phyloP scores from a whole-genome alignment of 2,888 invertebrate genomes.

The Andrena minutula region DNA sequence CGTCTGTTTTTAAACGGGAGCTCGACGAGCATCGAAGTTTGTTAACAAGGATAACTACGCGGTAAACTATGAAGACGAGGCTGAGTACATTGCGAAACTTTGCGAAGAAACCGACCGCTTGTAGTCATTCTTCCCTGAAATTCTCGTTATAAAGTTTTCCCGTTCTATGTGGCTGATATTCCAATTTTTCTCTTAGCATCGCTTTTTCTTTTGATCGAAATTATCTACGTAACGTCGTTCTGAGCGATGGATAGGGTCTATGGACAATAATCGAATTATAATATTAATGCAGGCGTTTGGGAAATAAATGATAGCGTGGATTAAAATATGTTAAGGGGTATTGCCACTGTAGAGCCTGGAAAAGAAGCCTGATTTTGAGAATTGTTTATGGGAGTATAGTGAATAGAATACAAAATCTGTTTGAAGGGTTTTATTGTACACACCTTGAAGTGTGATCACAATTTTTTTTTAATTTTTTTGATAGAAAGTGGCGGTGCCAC shows the following conservation, averaged over 20 bases:
- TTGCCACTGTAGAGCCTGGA: too few relatives aligned
- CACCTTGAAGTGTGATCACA: too few relatives aligned
- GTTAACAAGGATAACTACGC: conserved; percentile 65
- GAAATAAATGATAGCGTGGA: not conserved
- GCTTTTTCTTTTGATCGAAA: not conserved
- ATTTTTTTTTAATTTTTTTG: too few relatives aligned
- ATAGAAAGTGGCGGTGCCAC: too few relatives aligned
- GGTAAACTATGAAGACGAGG: conserved; percentile 57
- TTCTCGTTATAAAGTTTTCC: conserved; percentile 70
- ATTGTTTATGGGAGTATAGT: too few relatives aligned
- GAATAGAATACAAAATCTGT: too few relatives aligned
- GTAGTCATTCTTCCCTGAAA: conserved; percentile 64
- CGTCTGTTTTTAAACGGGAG: conserved; percentile 32
- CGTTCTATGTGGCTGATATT: conserved; percentile 52
- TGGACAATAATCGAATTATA: not conserved
- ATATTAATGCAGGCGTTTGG: not conserved
- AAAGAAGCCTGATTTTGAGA: too few relatives aligned
- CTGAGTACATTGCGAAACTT: conserved; percentile 61
- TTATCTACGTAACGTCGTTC: conserved; percentile 24
- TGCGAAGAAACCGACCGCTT: conserved; percentile 56
- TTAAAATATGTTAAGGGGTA: too few relatives aligned
- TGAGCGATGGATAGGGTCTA: not conserved
- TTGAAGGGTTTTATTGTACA: too few relatives aligned
- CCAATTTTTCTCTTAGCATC: conserved; percentile 35
- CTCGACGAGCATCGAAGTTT: conserved; percentile 57